Percentiles rank a stretch among this genome's conserved stretches.
Evolutionary conservation across 2,888 invertebrate species (phyloP).

Genomic region (Xestia c-nigrum): DNA sequence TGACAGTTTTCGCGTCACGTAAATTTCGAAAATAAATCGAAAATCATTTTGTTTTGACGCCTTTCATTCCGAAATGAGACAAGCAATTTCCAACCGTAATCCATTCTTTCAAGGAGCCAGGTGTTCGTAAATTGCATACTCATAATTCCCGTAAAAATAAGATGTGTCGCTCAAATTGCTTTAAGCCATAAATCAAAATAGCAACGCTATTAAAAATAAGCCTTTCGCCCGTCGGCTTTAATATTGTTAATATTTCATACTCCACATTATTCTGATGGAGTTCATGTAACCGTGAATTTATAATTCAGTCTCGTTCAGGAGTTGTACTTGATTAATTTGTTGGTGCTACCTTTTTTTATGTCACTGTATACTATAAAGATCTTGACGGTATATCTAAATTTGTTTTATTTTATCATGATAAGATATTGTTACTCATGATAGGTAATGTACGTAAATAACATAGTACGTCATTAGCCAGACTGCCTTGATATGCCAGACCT

Average conservation of each 20-base stretch:
- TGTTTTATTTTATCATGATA: not conserved
- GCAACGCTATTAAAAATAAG: slow-evolving; percentile 67
- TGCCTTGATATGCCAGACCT: not conserved
- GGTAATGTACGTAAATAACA: not conserved
- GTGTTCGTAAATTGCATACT: slow-evolving; percentile 60
- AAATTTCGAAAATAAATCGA: not conserved
- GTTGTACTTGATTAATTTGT: not conserved
- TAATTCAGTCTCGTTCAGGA: slow-evolving; percentile 23
- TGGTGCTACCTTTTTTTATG: not conserved
- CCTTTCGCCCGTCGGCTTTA: slow-evolving; percentile 45
- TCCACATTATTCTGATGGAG: slow-evolving; percentile 54
- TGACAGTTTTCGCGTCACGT: not conserved
- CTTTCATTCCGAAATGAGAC: not conserved
- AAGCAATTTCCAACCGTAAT: slow-evolving; percentile 36
- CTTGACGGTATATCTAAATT: not conserved
- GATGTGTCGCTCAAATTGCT: slow-evolving; percentile 50
- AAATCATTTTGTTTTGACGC: not conserved
- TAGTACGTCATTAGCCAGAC: not conserved
- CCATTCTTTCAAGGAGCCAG: slow-evolving; percentile 42
- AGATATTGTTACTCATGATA: not conserved
- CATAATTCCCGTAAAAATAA: slow-evolving; percentile 53
- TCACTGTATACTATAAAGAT: not conserved
- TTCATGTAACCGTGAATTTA: slow-evolving; percentile 23
- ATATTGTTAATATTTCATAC: slow-evolving; percentile 67
- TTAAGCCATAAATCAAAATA: slow-evolving; percentile 67